Conservation (phyloP, 2,113 vertebrate species). For the Ctenodactylus gundi region DNA sequence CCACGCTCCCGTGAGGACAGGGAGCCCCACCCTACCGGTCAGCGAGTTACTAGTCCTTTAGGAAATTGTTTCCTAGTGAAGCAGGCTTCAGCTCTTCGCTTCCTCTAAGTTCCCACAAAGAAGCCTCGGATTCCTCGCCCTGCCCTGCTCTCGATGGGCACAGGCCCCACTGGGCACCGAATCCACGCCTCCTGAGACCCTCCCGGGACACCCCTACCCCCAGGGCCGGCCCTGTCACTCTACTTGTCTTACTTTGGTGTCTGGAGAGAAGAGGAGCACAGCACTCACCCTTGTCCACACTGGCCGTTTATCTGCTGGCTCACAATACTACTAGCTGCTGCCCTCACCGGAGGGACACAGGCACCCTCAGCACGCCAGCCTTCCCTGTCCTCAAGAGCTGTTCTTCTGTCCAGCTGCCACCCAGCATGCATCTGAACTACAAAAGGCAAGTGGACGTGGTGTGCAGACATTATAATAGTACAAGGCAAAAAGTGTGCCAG, state of each 20-base stretch:
- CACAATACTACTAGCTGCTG: accelerated
- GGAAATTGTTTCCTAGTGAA: accelerated
- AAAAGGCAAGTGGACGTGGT: accelerated
- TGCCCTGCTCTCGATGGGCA: background rate
- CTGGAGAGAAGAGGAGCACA: background rate
- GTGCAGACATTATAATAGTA: background rate
- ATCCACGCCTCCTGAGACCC: background rate
- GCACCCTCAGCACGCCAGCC: no score
- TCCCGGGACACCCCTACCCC: background rate
- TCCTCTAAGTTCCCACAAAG: background rate
- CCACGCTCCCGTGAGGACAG: no score
- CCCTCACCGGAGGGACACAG: no score
- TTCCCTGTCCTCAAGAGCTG: background rate
- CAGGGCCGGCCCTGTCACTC: background rate
- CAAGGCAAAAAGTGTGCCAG: background rate
- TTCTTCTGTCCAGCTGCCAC: background rate
- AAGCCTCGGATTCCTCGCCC: no score
- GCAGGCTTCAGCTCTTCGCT: accelerated
- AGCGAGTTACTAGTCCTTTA: background rate
- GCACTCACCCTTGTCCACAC: accelerated
- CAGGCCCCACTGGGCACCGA: background rate
- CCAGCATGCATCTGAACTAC: background rate
- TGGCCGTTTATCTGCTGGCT: accelerated
- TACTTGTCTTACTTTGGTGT: no score
- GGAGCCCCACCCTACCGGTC: no score